Percentiles rank a stretch among this genome's conserved stretches.
These are phyloP conservation scores for Taenioides sp. DNA, from an alignment of 2,797 vertebrate genomes.

Conservation along the genomic window DNA sequence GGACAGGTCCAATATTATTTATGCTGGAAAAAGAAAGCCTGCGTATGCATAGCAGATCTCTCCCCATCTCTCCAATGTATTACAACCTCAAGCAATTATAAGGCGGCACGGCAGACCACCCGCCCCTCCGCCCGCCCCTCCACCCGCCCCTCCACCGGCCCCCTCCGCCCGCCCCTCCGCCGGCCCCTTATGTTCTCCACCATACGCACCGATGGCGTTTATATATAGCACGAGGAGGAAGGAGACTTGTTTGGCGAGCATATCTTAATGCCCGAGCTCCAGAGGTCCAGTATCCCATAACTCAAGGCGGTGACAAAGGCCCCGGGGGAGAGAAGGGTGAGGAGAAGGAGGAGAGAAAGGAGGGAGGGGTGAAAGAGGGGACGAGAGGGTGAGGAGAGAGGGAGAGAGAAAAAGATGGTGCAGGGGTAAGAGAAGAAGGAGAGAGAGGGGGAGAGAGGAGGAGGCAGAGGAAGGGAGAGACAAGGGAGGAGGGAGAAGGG, in stretches of 20 bases:
- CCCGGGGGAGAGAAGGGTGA: background rate
- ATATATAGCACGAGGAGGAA: constrained; percentile 70
- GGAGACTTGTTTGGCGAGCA: constrained; percentile 71
- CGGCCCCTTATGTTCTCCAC: constrained; percentile 17
- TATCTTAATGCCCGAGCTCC: constrained; percentile 56
- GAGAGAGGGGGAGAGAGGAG: no score
- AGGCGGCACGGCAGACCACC: constrained; percentile 46
- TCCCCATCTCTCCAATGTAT: constrained; percentile 65
- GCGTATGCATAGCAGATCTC: constrained; percentile 61
- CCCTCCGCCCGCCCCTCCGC: constrained; percentile 29
- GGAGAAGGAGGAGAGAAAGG: no score
- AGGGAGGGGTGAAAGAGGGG: no score
- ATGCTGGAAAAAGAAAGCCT: constrained; percentile 62
- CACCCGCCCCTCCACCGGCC: constrained; percentile 25
- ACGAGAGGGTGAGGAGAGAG: background rate
- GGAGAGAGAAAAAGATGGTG: no score
- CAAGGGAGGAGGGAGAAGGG: no score
- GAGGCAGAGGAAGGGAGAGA: no score
- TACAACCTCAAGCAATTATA: constrained; percentile 70
- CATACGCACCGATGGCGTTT: constrained; percentile 19
- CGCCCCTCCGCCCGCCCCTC: constrained; percentile 14
- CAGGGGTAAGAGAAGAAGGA: no score
- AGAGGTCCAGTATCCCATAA: constrained; percentile 72
- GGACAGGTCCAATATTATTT: constrained; percentile 71
- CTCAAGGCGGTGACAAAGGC: constrained; percentile 70